Evolutionary conservation across 2,797 vertebrate species (phyloP).

Genomic region (Delichon dasypus): DNA sequence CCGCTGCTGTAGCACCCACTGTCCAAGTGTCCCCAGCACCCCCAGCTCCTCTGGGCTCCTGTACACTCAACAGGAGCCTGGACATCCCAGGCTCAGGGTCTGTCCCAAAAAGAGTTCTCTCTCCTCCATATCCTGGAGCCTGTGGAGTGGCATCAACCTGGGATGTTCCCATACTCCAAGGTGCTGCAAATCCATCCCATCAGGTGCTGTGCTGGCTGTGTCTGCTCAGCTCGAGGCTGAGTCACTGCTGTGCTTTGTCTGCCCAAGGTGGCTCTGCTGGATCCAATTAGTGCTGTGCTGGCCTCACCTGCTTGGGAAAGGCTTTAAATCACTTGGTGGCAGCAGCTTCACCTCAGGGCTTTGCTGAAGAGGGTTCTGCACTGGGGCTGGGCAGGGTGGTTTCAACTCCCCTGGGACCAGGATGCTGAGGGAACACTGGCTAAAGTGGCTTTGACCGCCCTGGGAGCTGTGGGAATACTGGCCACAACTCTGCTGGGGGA

Average conservation of each 20-base stretch:
- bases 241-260: constrained; percentile 5
- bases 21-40: accelerated
- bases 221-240: background rate
- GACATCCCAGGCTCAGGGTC: background rate
- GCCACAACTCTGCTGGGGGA: background rate
- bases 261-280: background rate
- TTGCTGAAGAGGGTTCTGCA: background rate
- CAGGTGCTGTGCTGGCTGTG: background rate
- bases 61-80: background rate
- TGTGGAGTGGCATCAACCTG: accelerated
- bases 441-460: background rate
- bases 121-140: background rate
- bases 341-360: background rate
- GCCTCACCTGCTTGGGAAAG: background rate
- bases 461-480: accelerated
- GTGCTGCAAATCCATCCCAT: background rate
- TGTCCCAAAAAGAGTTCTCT: background rate
- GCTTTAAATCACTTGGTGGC: background rate
- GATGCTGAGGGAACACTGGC: background rate
- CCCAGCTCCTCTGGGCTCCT: background rate
- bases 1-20: background rate
- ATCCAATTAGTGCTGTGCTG: background rate
- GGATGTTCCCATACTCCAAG: background rate
- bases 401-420: accelerated
- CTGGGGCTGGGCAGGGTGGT: background rate